Evolutionary conservation across 2,113 vertebrate genomes (phyloP).

Genomic region (Sinocyclocheilus grahami): DNA sequence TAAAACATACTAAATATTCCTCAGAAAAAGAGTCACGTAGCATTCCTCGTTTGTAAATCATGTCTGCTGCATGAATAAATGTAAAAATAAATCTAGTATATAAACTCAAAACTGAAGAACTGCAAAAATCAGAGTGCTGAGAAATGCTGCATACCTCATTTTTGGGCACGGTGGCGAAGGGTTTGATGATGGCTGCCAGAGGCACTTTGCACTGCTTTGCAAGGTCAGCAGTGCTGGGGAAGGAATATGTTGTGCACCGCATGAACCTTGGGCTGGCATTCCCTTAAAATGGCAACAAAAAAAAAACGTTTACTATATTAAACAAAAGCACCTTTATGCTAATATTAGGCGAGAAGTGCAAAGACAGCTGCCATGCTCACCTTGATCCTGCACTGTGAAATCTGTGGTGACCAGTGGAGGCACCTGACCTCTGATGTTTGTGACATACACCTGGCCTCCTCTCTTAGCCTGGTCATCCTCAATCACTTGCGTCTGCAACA

Average conservation of each 20-base stretch:
- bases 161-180: constrained; percentile 83
- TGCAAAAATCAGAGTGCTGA: neutral
- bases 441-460: constrained; percentile 82
- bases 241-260: constrained; percentile 88
- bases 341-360: neutral
- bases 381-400: constrained; percentile 90
- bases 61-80: neutral
- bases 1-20: neutral
- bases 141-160: constrained; percentile 81
- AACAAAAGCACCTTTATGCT: neutral
- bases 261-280: constrained; percentile 92
- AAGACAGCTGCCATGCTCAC: constrained; percentile 68
- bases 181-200: constrained; percentile 87
- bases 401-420: constrained; percentile 93
- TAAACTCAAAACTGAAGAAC: neutral
- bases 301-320: neutral
- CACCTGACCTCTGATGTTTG: constrained; percentile 88
- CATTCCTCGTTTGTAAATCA: neutral
- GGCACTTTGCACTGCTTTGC: constrained; percentile 92
- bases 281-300: constrained; percentile 70
- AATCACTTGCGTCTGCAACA: constrained; percentile 89
- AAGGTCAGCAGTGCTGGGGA: constrained; percentile 85
- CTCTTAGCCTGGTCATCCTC: constrained; percentile 82
- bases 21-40: neutral
- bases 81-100: neutral